Percentiles rank a stretch among this genome's conserved stretches.
Conservation (phyloP, 2,113 vertebrate genomes). For the Amphilophus citrinellus region DNA sequence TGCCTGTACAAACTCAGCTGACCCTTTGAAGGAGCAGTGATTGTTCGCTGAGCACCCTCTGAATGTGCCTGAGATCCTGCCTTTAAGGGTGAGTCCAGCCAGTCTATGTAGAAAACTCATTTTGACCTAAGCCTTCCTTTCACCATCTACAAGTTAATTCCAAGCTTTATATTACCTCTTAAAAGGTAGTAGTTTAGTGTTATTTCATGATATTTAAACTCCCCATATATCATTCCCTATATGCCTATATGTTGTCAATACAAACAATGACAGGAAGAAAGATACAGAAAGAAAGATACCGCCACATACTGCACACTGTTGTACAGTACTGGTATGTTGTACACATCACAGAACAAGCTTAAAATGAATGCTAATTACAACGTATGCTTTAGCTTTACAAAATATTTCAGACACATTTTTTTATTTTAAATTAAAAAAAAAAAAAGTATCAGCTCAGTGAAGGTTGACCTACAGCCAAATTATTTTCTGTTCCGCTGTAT, state of each 20-base stretch:
- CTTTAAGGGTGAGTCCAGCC: background rate
- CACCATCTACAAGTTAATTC: background rate
- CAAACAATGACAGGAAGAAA: no score
- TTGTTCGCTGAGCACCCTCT: background rate
- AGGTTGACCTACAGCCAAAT: no score
- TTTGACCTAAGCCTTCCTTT: background rate
- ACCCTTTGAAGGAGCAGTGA: background rate
- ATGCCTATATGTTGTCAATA: no score
- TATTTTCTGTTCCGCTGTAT: no score
- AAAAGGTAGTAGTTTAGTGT: background rate
- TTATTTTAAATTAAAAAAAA: no score
- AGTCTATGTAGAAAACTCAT: background rate
- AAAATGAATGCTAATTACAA: background rate
- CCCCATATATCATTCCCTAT: no score
- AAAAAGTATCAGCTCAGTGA: no score
- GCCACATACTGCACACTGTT: background rate
- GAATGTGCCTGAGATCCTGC: background rate
- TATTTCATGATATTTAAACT: no score
- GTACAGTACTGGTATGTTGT: background rate
- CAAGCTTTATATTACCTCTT: background rate
- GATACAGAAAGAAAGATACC: no score
- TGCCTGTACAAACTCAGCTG: background rate
- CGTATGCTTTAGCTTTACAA: no score
- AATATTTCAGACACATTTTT: no score
- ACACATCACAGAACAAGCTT: background rate